Conservation (phyloP, 2,797 vertebrate species). For the Xyrichtys novacula region DNA sequence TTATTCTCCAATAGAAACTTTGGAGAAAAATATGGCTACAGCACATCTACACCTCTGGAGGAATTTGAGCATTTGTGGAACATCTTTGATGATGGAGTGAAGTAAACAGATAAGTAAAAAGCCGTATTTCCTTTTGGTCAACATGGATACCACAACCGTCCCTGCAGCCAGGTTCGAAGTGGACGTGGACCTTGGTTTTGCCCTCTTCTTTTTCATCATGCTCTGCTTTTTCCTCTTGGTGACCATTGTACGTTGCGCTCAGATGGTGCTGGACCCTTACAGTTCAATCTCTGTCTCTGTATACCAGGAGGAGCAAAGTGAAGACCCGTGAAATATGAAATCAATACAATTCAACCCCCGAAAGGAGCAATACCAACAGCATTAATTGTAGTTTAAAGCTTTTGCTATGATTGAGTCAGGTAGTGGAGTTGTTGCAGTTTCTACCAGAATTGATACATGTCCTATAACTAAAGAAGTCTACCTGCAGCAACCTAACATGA, state of each 20-base stretch:
- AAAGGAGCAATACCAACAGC: neutral
- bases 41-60: too few species aligned
- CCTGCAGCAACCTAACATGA: slow-evolving; percentile 7
- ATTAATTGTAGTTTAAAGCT: neutral
- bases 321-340: slow-evolving; percentile 49
- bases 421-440: slow-evolving; percentile 1
- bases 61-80: neutral
- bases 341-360: neutral
- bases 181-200: slow-evolving; percentile 86
- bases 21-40: too few species aligned
- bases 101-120: neutral
- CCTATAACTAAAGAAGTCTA: neutral
- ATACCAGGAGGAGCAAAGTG: slow-evolving; percentile 80
- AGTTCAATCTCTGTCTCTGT: slow-evolving; percentile 76
- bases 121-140: slow-evolving; percentile 11
- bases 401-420: neutral
- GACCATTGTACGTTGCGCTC: slow-evolving; percentile 84
- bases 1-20: too few species aligned
- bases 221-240: slow-evolving; percentile 85
- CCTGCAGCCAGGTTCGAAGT: slow-evolving; percentile 64
- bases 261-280: slow-evolving; percentile 87
- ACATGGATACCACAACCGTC: slow-evolving; percentile 69
- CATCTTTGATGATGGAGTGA: neutral
- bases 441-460: neutral
- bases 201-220: slow-evolving; percentile 83